A percentile compares a stretch with the other conserved stretches of the same genome.
Evolutionary conservation across 2,888 invertebrate genomes (phyloP).

Genomic region (Polyommatus icarus): DNA sequence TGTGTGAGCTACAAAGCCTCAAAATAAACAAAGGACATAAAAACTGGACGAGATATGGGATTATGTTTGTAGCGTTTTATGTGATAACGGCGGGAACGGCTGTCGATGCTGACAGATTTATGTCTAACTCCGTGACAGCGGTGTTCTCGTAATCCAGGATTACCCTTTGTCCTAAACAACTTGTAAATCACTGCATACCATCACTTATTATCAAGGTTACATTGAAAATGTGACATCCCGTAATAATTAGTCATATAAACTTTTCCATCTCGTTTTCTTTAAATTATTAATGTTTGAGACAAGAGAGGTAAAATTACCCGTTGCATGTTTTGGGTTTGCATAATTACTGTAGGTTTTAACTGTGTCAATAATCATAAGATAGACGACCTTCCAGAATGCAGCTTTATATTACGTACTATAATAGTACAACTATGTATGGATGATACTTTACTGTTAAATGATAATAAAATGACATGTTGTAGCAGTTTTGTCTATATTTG

Average conservation of each 20-base stretch:
- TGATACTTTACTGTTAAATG: neutral
- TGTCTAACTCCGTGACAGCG: conserved; percentile 68
- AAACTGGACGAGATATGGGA: conserved; percentile 64
- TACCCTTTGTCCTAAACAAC: conserved; percentile 69
- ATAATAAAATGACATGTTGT: neutral
- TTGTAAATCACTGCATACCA: conserved; percentile 52
- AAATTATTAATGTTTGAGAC: neutral
- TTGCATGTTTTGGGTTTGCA: neutral
- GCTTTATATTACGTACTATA: neutral
- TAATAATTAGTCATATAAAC: neutral
- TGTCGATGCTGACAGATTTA: conserved; percentile 74
- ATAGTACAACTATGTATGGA: neutral
- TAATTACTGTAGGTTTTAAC: too few species aligned
- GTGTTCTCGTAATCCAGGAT: conserved; percentile 67
- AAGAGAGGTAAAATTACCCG: neutral
- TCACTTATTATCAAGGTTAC: conserved; percentile 8
- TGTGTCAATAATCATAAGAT: neutral
- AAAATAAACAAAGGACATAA: conserved; percentile 74
- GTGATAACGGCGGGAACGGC: conserved; percentile 47
- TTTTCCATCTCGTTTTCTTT: neutral
- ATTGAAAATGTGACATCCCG: neutral
- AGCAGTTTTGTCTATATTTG: conserved; percentile 7
- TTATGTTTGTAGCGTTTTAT: conserved; percentile 57
- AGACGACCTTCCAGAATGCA: neutral
- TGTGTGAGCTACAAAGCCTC: conserved; percentile 71